Conservation (phyloP, 2,113 vertebrate species). For the Hippotragus niger region DNA sequence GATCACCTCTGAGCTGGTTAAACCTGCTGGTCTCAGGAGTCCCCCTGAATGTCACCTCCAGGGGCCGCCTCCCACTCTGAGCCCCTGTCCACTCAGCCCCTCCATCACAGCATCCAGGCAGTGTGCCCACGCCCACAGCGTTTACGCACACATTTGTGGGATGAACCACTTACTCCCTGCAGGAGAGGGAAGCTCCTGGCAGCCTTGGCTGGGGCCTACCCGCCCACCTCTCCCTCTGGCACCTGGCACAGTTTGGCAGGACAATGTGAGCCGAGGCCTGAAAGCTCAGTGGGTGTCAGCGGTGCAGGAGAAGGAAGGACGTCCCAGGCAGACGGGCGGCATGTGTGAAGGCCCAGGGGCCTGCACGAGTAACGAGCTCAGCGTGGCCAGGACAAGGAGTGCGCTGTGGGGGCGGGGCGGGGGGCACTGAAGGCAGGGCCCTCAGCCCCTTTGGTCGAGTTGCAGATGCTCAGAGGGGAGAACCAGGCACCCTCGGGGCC, state of each 20-base stretch:
- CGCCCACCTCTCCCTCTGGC: not conserved
- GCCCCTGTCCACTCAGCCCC: not conserved
- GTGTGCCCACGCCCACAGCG: accelerated
- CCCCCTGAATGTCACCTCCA: not conserved
- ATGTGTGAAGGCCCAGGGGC: not conserved
- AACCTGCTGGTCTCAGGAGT: not conserved
- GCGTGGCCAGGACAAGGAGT: accelerated
- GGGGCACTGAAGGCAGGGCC: not conserved
- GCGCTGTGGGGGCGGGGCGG: accelerated
- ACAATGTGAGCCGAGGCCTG: not conserved
- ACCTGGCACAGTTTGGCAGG: not conserved
- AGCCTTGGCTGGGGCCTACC: not conserved
- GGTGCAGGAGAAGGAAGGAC: not conserved
- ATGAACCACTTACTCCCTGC: not conserved
- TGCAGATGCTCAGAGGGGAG: not conserved
- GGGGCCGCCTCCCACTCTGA: not conserved
- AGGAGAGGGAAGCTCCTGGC: accelerated
- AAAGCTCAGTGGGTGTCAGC: accelerated
- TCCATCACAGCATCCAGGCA: accelerated
- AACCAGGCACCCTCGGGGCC: accelerated
- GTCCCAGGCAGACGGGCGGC: not conserved
- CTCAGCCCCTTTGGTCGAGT: not conserved
- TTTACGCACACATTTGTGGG: too few species aligned
- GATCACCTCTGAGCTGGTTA: not conserved
- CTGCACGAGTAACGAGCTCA: not conserved